Conservation (phyloP, 2,797 vertebrate species). For the Syngnathus rostellatus region DNA sequence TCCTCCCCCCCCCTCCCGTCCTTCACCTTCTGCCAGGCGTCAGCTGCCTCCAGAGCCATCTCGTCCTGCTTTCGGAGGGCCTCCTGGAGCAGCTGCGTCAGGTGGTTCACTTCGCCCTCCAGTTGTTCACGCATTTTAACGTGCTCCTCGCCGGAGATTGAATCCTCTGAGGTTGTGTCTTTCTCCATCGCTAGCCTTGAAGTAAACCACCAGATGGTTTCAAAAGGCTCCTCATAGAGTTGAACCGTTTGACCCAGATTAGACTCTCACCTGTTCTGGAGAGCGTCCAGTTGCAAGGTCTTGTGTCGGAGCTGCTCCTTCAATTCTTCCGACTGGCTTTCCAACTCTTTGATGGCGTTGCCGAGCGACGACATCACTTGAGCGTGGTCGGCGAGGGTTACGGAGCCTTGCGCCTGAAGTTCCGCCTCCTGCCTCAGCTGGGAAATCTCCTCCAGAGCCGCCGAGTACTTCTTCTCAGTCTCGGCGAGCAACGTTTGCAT, state of each 20-base stretch:
- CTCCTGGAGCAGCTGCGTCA: constrained; percentile 81
- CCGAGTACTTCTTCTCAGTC: constrained; percentile 66
- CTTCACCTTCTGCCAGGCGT: constrained; percentile 77
- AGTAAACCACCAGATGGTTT: not conserved
- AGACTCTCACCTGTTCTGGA: constrained; percentile 70
- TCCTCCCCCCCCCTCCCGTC: constrained; percentile 1
- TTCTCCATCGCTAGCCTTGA: constrained; percentile 69
- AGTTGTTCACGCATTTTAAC: constrained; percentile 72
- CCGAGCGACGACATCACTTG: constrained; percentile 80
- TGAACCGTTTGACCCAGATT: too few species aligned
- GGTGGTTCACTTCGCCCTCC: constrained; percentile 71
- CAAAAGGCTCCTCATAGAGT: too few species aligned
- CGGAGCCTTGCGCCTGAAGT: constrained; percentile 71
- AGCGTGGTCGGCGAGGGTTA: constrained; percentile 79
- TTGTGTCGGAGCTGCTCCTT: constrained; percentile 73
- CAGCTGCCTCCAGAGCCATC: constrained; percentile 74
- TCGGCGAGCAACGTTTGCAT: constrained; percentile 71
- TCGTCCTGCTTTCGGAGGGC: constrained; percentile 83
- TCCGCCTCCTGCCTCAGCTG: constrained; percentile 76
- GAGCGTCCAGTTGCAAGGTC: constrained; percentile 67
- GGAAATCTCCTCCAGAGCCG: constrained; percentile 70
- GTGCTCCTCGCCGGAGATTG: constrained; percentile 70
- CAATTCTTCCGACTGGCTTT: constrained; percentile 69
- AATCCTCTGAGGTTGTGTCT: constrained; percentile 63
- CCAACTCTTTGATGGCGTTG: constrained; percentile 76